Percentiles rank a stretch among this genome's conserved stretches.
These are phyloP conservation scores for Excalfactoria chinensis DNA, from an alignment of 2,113 vertebrate genomes.

Conservation along the genomic window DNA sequence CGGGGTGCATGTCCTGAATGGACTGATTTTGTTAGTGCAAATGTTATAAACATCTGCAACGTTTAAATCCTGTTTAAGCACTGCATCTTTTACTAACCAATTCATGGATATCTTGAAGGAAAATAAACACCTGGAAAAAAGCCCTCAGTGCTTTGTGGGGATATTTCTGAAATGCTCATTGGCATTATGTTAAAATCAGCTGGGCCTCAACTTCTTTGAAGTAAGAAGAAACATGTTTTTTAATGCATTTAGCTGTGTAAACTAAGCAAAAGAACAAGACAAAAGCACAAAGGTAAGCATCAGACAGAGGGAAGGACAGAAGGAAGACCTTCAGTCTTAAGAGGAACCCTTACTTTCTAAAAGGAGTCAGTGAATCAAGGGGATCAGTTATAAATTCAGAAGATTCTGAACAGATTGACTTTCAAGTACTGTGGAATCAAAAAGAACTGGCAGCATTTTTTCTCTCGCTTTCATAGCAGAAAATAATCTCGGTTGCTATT, in stretches of 20 bases:
- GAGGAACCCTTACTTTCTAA: neutral
- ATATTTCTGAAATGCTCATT: neutral
- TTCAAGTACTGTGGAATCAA: neutral
- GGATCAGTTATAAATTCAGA: neutral
- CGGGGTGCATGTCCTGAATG: fast-evolving
- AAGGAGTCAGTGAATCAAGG: neutral
- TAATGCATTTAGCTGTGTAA: too few species aligned
- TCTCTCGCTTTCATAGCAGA: fast-evolving
- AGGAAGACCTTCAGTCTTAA: neutral
- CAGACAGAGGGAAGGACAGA: neutral
- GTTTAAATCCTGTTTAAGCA: neutral
- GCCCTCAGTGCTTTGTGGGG: fast-evolving
- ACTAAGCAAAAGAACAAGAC: neutral
- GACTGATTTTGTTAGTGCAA: neutral
- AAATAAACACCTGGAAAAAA: neutral
- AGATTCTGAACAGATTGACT: neutral
- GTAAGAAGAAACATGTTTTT: neutral
- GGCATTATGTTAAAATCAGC: neutral
- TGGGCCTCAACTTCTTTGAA: neutral
- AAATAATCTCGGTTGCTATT: neutral
- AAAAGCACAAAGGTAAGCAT: neutral
- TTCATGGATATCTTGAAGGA: neutral
- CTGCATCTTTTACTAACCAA: fast-evolving
- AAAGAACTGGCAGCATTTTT: neutral
- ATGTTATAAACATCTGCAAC: fast-evolving